phyloP scores from a whole-genome alignment of 1,140 invertebrate genomes.

The Polyergus mexicanus region DNA sequence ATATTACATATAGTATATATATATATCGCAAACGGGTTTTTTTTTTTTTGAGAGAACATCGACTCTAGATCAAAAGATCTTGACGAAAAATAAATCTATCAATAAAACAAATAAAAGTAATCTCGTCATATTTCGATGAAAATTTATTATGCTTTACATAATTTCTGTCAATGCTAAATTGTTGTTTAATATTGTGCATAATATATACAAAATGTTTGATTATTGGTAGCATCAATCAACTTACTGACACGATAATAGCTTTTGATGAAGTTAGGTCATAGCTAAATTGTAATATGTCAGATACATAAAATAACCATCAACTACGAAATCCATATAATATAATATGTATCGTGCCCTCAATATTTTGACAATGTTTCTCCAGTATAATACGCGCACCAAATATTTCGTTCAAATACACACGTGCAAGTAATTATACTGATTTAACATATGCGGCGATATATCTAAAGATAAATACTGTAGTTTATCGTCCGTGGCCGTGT shows the following conservation, averaged over 20 bases:
- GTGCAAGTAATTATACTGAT: slow-evolving; percentile 27
- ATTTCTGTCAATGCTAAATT: slow-evolving; percentile 14
- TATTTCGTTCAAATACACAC: slow-evolving; percentile 14
- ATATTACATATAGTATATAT: slow-evolving; percentile 21
- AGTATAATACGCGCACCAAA: background rate
- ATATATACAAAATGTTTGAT: slow-evolving; percentile 24
- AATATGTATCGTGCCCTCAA: background rate
- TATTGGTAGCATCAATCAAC: slow-evolving; percentile 24
- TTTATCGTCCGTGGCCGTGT: slow-evolving; percentile 28
- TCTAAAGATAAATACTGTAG: slow-evolving; percentile 35
- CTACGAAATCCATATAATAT: background rate
- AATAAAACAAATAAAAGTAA: background rate
- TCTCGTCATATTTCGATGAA: background rate
- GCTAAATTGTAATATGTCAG: slow-evolving; percentile 25
- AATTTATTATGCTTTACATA: background rate
- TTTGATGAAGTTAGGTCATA: slow-evolving; percentile 5
- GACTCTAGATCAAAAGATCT: slow-evolving; percentile 6
- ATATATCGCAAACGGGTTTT: background rate
- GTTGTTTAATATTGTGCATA: slow-evolving; percentile 9
- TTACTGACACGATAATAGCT: slow-evolving; percentile 24
- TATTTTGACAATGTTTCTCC: slow-evolving; percentile 45
- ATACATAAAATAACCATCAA: slow-evolving; percentile 25
- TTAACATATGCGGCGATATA: slow-evolving; percentile 29
- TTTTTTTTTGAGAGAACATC: too few relatives aligned
- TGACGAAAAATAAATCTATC: background rate